Conservation (phyloP, 2,797 vertebrate genomes). For the Periophthalmus magnuspinnatus region DNA sequence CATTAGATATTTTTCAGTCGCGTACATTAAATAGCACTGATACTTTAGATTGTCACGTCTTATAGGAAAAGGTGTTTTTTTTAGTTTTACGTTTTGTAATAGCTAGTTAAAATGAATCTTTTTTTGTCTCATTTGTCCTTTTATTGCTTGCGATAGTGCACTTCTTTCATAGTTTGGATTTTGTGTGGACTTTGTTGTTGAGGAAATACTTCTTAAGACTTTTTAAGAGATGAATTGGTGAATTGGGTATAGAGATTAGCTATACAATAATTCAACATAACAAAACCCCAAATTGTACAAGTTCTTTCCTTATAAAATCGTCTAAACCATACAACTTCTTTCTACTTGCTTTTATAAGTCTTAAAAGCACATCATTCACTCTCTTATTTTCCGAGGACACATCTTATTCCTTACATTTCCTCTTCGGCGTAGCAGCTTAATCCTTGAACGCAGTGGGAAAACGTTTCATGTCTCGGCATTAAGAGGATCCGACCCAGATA, state of each 20-base stretch:
- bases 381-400: no score
- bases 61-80: no score
- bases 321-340: not conserved
- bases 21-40: no score
- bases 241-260: not conserved
- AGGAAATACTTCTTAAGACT: not conserved
- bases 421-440: constrained; percentile 27
- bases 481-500: constrained; percentile 65
- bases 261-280: not conserved
- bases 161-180: not conserved
- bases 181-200: not conserved
- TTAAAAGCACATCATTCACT: not conserved
- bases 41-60: no score
- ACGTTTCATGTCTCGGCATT: constrained; percentile 38
- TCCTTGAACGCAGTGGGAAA: constrained; percentile 18
- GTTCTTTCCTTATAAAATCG: not conserved
- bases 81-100: no score
- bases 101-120: no score
- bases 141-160: no score
- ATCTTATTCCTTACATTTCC: not conserved
- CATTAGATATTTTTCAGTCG: no score
- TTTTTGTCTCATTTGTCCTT: no score
- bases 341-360: not conserved
- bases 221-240: not conserved
- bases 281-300: not conserved